These are phyloP conservation scores for Ellobius talpinus DNA, from an alignment of 2,113 vertebrate species.

Conservation along the genomic window DNA sequence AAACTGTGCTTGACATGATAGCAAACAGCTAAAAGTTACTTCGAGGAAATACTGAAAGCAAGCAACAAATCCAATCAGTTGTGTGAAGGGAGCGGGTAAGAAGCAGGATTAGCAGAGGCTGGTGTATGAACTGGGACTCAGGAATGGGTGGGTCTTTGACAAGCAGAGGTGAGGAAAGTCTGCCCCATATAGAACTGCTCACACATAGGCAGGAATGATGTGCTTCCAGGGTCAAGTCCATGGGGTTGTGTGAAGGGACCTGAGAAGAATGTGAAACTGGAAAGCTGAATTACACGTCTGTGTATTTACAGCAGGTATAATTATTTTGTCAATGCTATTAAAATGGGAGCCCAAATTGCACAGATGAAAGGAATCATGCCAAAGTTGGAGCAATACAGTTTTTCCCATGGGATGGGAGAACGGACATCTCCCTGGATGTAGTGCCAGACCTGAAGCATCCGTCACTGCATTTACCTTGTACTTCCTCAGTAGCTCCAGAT, in stretches of 20 bases:
- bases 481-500: slow-evolving; percentile 92
- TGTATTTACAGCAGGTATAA: neutral
- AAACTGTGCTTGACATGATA: neutral
- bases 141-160: neutral
- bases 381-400: neutral
- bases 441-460: rapidly evolving
- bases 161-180: neutral
- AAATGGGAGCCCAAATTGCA: neutral
- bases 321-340: slow-evolving; percentile 24
- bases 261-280: neutral
- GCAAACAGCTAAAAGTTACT: neutral
- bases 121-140: neutral
- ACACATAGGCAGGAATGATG: neutral
- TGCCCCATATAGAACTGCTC: neutral
- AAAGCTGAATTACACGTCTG: neutral
- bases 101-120: neutral
- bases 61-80: slow-evolving; percentile 17
- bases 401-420: slow-evolving; percentile 37
- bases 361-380: slow-evolving; percentile 20
- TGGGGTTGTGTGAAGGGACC: neutral
- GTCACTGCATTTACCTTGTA: slow-evolving; percentile 91
- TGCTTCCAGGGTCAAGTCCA: neutral
- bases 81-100: neutral
- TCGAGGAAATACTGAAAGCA: neutral
- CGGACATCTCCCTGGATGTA: neutral